These are phyloP conservation scores for Nephotettix cincticeps DNA, from an alignment of 1,140 invertebrate species.

Conservation along the genomic window DNA sequence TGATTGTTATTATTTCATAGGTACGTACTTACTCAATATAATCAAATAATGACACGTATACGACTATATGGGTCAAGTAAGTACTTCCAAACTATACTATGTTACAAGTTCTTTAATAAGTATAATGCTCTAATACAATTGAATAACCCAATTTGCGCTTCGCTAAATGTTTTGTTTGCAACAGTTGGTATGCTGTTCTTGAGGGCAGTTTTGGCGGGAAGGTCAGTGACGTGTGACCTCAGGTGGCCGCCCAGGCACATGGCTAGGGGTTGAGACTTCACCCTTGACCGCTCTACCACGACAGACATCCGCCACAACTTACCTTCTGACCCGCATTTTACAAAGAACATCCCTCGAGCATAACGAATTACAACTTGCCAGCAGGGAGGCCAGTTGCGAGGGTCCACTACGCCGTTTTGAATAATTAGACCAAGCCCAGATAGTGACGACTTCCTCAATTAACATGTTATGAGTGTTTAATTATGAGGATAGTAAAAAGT, in stretches of 20 bases:
- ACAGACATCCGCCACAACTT: not conserved
- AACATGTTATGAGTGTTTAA: not conserved
- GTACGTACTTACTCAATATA: too few relatives aligned
- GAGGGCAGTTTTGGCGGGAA: not conserved
- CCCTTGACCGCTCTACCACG: constrained; percentile 1
- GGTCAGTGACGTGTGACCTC: not conserved
- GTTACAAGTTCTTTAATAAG: too few relatives aligned
- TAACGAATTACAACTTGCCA: not conserved
- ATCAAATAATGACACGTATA: too few relatives aligned
- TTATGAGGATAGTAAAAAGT: not conserved
- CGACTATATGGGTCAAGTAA: too few relatives aligned
- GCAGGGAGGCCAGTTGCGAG: not conserved
- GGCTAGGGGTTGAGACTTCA: constrained; percentile 8
- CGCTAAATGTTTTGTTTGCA: too few relatives aligned
- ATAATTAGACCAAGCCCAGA: not conserved
- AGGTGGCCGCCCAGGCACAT: constrained; percentile 4
- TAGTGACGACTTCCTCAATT: not conserved
- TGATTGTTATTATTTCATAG: too few relatives aligned
- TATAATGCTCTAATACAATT: too few relatives aligned
- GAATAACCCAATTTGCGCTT: too few relatives aligned
- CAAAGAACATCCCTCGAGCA: not conserved
- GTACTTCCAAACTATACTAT: too few relatives aligned
- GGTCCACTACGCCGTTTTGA: not conserved
- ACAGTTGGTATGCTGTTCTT: too few relatives aligned
- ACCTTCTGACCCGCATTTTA: constrained; percentile 11